A percentile compares a stretch with the other conserved stretches of the same genome.
These are phyloP conservation scores for Tipula unca DNA, from an alignment of 2,888 invertebrate species.

Conservation along the genomic window DNA sequence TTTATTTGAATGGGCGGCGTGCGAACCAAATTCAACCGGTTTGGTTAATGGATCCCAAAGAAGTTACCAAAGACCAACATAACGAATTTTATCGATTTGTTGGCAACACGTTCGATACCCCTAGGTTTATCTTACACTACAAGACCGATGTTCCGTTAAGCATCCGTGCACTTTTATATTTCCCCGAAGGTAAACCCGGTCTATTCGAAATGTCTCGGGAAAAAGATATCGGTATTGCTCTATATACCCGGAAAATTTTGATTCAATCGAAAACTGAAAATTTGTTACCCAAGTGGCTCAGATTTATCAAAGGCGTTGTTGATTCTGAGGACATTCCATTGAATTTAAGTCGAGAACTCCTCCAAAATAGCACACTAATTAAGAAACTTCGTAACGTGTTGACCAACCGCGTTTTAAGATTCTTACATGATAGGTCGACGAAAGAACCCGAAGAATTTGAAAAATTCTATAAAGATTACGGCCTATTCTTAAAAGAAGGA, in stretches of 20 bases:
- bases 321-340: constrained; percentile 98
- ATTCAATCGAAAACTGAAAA: constrained; percentile 88
- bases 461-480: constrained; percentile 86
- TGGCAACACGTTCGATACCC: constrained; percentile 76
- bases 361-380: constrained; percentile 89
- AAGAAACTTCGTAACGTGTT: constrained; percentile 75
- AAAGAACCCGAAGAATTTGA: constrained; percentile 76
- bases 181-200: constrained; percentile 88
- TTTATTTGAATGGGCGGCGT: constrained; percentile 80
- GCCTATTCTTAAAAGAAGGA: constrained; percentile 90
- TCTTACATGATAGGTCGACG: constrained; percentile 72
- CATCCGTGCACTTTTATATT: constrained; percentile 82
- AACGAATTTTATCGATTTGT: constrained; percentile 88
- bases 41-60: constrained; percentile 89
- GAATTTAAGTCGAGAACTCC: constrained; percentile 88
- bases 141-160: constrained; percentile 73
- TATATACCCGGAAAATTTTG: constrained; percentile 87
- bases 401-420: constrained; percentile 74
- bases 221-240: constrained; percentile 72
- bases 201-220: constrained; percentile 86
- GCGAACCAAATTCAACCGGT: constrained; percentile 86
- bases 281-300: constrained; percentile 87
- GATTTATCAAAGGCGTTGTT: constrained; percentile 95
- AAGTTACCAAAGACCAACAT: constrained; percentile 77
- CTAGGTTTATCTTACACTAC: constrained; percentile 85